These are phyloP conservation scores for Brassicogethes aeneus DNA, from an alignment of 2,888 invertebrate genomes.

Conservation along the genomic window DNA sequence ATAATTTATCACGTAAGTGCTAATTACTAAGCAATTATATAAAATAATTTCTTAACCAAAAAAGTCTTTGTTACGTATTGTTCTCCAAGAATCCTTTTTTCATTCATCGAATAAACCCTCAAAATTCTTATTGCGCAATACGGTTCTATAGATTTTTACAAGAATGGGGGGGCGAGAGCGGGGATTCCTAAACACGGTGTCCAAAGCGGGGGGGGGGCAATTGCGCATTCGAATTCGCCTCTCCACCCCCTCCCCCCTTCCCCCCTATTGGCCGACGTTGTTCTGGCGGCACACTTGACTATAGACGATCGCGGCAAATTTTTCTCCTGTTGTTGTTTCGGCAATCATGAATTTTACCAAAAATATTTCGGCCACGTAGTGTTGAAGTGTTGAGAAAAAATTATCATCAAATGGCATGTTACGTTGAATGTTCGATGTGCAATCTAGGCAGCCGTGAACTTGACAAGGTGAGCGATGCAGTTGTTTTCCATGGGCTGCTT, in stretches of 20 bases:
- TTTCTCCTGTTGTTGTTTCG: no score
- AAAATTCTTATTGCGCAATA: slow-evolving; percentile 26
- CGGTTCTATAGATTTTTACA: slow-evolving; percentile 27
- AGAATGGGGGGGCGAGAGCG: no score
- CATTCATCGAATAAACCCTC: slow-evolving; percentile 9
- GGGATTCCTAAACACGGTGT: slow-evolving; percentile 18
- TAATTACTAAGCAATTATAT: no score
- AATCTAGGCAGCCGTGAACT: slow-evolving; percentile 20
- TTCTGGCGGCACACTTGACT: no score
- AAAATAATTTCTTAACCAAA: no score
- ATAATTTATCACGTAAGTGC: no score
- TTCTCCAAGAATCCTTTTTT: not conserved
- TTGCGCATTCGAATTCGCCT: slow-evolving; percentile 36
- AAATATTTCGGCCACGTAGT: no score
- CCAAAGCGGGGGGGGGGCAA: slow-evolving; percentile 31
- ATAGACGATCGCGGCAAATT: no score
- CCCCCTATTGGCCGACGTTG: slow-evolving; percentile 11
- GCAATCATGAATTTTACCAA: no score
- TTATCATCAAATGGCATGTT: not conserved
- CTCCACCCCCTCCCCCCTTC: slow-evolving; percentile 16
- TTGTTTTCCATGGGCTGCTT: slow-evolving; percentile 6
- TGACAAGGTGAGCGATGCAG: slow-evolving; percentile 19
- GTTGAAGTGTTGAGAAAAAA: no score
- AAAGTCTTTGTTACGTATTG: no score
- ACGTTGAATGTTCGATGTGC: not conserved